phyloP scores from a whole-genome alignment of 2,888 invertebrate species.

The Tinea trinotella region DNA sequence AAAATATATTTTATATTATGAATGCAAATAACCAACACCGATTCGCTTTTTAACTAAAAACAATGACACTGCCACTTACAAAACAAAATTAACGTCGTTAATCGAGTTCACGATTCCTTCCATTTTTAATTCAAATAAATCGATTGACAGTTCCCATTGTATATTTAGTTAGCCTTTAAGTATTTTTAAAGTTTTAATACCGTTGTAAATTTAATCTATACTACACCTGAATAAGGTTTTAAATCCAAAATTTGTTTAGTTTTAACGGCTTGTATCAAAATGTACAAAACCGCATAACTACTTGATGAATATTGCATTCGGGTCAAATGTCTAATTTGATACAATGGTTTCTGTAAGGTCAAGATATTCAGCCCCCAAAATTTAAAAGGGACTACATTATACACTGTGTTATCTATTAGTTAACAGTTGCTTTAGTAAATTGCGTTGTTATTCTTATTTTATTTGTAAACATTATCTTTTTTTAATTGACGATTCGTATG shows the following conservation, averaged over 20 bases:
- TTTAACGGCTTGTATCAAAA: not conserved
- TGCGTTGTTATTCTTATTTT: not conserved
- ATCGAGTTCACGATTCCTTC: conserved; percentile 13
- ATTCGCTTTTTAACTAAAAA: conserved; percentile 16
- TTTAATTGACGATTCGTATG: not conserved
- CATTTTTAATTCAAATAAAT: conserved; percentile 9
- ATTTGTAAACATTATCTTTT: not conserved
- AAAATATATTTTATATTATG: too few species aligned
- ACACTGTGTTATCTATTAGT: conserved; percentile 13
- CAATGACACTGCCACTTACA: conserved; percentile 15
- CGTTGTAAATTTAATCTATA: not conserved
- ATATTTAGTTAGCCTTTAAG: not conserved
- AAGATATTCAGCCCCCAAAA: conserved; percentile 25
- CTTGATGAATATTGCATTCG: conserved; percentile 38
- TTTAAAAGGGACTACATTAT: conserved; percentile 19
- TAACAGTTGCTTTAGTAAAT: conserved; percentile 12
- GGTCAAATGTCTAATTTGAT: conserved; percentile 42
- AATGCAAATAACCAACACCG: conserved; percentile 12
- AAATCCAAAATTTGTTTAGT: not conserved
- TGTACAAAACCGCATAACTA: conserved; percentile 33
- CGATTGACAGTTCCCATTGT: conserved; percentile 13
- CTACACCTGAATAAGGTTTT: not conserved
- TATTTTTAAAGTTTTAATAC: not conserved
- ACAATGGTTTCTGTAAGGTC: conserved; percentile 37
- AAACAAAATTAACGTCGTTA: conserved; percentile 15